Conservation (phyloP, 2,113 vertebrate genomes). For the Glareola pratincola region DNA sequence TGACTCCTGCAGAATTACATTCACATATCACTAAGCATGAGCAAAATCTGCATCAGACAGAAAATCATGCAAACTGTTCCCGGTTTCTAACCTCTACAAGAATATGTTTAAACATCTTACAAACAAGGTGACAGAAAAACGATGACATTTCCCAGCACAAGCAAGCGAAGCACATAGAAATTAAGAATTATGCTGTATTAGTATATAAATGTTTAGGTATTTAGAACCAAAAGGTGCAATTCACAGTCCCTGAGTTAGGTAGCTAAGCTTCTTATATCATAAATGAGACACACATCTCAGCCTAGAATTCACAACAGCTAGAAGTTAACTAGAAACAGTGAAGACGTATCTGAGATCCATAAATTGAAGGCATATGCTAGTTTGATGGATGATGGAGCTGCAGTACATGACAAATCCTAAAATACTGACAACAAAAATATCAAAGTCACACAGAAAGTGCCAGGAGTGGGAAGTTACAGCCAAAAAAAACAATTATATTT, state of each 20-base stretch:
- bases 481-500: rapidly evolving
- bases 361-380: background rate
- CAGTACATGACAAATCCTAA: background rate
- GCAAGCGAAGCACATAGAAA: background rate
- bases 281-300: background rate
- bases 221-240: background rate
- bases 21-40: background rate
- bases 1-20: background rate
- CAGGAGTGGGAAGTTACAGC: background rate
- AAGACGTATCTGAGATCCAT: background rate
- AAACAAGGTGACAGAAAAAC: background rate
- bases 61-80: background rate
- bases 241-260: background rate
- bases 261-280: background rate
- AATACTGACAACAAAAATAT: background rate
- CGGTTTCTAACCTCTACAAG: background rate
- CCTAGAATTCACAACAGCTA: background rate
- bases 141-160: background rate
- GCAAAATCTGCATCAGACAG: background rate
- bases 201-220: background rate
- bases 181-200: background rate
- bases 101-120: background rate
- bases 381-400: background rate
- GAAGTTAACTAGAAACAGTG: background rate
- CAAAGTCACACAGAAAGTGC: background rate